Percentiles rank a stretch among this genome's conserved stretches.
These are phyloP conservation scores for Drosophila sp. DNA, from an alignment of 1,140 invertebrate genomes.

Conservation along the genomic window DNA sequence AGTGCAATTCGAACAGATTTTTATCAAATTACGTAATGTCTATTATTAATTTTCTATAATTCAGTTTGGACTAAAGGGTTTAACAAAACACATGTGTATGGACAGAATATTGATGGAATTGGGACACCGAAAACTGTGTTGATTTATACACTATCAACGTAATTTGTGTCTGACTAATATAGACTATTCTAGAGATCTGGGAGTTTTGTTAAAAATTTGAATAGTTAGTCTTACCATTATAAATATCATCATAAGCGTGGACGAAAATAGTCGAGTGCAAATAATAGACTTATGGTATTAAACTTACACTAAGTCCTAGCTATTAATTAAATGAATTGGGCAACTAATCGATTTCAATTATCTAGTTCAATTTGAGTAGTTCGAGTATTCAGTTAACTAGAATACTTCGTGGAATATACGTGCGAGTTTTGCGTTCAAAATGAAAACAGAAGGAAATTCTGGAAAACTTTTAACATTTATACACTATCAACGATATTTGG, in stretches of 20 bases:
- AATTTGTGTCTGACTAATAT: constrained; percentile 23
- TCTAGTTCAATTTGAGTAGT: neutral
- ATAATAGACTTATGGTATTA: too few species aligned
- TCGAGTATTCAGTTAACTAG: constrained; percentile 1
- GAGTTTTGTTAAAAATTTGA: too few species aligned
- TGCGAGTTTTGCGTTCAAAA: neutral
- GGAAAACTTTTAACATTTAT: constrained; percentile 9
- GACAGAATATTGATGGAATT: too few species aligned
- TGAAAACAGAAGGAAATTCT: neutral
- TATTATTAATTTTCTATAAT: too few species aligned
- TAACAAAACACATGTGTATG: too few species aligned
- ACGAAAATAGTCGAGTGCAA: too few species aligned
- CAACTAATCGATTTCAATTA: neutral
- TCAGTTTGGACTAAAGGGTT: too few species aligned
- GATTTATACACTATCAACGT: constrained; percentile 30
- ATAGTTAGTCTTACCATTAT: too few species aligned
- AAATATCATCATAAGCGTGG: too few species aligned
- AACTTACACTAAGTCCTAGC: too few species aligned
- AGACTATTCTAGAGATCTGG: constrained; percentile 5
- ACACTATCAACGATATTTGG: constrained; percentile 35
- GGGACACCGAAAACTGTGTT: constrained; percentile 2
- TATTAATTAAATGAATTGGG: neutral
- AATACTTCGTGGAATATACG: neutral
- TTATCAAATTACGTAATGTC: too few species aligned
- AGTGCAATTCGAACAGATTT: too few species aligned